Conservation (phyloP, 2,888 invertebrate genomes). For the Glyphotaelius pellucidus region DNA sequence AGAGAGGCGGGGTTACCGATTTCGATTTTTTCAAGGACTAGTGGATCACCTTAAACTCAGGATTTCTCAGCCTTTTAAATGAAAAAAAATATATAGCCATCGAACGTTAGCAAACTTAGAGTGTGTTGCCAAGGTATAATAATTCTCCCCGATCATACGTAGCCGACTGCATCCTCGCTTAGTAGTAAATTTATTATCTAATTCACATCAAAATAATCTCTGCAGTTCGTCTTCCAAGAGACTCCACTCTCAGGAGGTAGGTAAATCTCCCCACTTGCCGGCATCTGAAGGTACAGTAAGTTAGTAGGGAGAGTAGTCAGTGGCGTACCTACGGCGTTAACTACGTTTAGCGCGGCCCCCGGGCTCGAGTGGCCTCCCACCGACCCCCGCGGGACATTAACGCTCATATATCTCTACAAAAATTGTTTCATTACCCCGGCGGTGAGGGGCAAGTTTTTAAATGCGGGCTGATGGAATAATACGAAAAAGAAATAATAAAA, state of each 20-base stretch:
- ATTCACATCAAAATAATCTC: not conserved
- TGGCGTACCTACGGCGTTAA: not conserved
- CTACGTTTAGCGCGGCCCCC: not conserved
- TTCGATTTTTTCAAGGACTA: no score
- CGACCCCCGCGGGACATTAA: slow-evolving; percentile 3
- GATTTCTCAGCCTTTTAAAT: no score
- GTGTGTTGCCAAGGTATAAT: not conserved
- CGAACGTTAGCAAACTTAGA: no score
- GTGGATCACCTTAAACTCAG: no score
- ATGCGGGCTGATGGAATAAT: not conserved
- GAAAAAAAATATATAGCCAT: no score
- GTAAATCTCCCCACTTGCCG: not conserved
- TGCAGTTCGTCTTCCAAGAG: not conserved
- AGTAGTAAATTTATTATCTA: not conserved
- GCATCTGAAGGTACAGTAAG: not conserved
- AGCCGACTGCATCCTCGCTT: not conserved
- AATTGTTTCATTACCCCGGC: slow-evolving; percentile 37
- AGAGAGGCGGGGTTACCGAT: no score
- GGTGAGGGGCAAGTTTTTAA: slow-evolving; percentile 16
- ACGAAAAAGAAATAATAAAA: not conserved
- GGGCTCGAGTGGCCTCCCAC: not conserved
- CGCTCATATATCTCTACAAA: slow-evolving; percentile 6
- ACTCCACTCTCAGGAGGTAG: not conserved
- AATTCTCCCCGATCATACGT: not conserved
- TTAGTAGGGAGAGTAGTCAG: not conserved